Conservation (phyloP, 37 sponge, comb jelly and placozoan species). For the Aplysina aerophoba region DNA sequence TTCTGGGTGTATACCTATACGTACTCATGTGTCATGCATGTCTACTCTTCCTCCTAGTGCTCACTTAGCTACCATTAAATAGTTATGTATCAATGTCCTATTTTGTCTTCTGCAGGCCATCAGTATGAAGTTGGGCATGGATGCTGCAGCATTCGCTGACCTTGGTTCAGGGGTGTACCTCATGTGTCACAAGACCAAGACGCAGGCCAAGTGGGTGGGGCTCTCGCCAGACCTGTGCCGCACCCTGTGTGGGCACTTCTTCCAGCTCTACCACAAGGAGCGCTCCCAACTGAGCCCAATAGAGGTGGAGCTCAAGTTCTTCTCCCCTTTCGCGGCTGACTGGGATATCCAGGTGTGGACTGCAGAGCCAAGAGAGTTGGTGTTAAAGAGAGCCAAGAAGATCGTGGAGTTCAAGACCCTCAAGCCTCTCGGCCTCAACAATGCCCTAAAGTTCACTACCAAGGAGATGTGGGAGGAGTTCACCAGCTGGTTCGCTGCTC, state of each 20-base stretch:
- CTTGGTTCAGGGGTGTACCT: constrained; percentile 7
- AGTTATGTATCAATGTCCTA: too few species aligned
- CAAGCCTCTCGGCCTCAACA: constrained; percentile 16
- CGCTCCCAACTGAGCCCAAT: background rate
- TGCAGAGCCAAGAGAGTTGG: background rate
- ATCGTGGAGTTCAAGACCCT: constrained; percentile 17
- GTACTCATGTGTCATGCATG: background rate
- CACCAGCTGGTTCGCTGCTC: background rate
- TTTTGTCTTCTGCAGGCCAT: background rate
- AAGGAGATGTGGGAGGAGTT: constrained; percentile 19
- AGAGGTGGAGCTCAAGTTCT: constrained; percentile 29
- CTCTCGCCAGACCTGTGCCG: background rate
- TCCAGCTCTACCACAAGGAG: constrained; percentile 25
- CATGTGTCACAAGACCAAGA: constrained; percentile 23
- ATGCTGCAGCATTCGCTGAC: background rate
- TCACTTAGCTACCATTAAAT: too few species aligned
- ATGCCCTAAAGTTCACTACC: background rate
- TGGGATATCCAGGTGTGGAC: constrained; percentile 12
- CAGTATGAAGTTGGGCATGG: background rate
- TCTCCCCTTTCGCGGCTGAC: constrained; percentile 7
- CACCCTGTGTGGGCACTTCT: constrained; percentile 19
- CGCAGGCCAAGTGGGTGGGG: constrained; percentile 11
- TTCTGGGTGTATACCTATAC: too few species aligned
- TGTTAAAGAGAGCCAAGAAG: background rate
- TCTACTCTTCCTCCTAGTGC: too few species aligned